A percentile compares a stretch with the other conserved stretches of the same genome.
phyloP scores from a whole-genome alignment of 2,113 vertebrate species.

The Xenus cinereus region DNA sequence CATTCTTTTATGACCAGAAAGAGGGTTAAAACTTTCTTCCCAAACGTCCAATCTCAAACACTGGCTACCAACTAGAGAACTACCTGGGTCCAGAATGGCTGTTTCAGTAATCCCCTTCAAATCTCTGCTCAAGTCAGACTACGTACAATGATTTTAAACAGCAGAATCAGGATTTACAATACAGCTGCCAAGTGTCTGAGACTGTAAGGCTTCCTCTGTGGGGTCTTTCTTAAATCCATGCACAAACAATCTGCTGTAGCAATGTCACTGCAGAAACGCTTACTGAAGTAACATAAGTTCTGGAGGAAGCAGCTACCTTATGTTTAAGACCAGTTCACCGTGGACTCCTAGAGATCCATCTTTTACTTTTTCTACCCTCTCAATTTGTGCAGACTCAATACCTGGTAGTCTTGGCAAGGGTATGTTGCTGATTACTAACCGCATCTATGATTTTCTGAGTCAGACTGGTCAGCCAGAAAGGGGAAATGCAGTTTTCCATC shows the following conservation, averaged over 20 bases:
- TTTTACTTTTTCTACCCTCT: neutral
- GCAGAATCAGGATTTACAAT: neutral
- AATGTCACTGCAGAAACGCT: neutral
- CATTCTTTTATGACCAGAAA: neutral
- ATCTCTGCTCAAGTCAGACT: neutral
- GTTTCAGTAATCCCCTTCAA: neutral
- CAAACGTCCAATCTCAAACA: neutral
- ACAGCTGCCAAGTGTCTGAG: neutral
- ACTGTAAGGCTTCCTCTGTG: neutral
- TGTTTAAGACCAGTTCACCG: neutral
- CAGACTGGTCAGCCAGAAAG: neutral
- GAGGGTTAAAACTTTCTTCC: neutral
- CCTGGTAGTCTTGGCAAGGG: constrained; percentile 9
- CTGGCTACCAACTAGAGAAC: neutral
- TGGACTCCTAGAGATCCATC: neutral
- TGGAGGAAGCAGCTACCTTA: neutral
- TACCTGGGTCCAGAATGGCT: neutral
- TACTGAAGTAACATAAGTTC: neutral
- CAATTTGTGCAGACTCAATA: neutral
- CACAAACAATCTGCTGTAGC: neutral
- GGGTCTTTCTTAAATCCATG: neutral
- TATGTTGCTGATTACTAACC: neutral
- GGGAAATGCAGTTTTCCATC: neutral
- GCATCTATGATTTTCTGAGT: neutral
- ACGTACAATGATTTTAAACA: neutral